These are phyloP conservation scores for Coleophora flavipennella DNA, from an alignment of 2,888 invertebrate species.

Conservation along the genomic window DNA sequence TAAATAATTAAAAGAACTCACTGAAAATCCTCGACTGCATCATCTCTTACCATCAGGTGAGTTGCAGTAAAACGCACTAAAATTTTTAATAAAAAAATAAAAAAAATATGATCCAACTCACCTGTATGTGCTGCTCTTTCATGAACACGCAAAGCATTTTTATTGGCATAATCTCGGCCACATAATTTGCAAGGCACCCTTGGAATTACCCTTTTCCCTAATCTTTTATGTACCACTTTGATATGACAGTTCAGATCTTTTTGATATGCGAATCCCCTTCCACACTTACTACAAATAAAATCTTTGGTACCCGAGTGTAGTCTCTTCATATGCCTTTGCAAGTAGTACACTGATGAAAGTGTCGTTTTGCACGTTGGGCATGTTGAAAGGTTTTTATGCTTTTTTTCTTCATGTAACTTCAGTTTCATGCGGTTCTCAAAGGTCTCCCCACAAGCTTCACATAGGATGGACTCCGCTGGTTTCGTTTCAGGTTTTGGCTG, in stretches of 20 bases:
- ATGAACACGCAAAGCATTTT: slow-evolving; percentile 55
- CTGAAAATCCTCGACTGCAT: no score
- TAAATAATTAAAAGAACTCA: no score
- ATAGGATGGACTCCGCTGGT: slow-evolving; percentile 22
- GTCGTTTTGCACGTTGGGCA: slow-evolving; percentile 46
- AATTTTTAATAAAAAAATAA: no score
- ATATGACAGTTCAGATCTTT: slow-evolving; percentile 43
- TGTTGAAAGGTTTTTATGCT: slow-evolving; percentile 37
- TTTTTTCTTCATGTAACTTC: slow-evolving; percentile 34
- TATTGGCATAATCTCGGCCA: slow-evolving; percentile 49
- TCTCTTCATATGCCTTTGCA: slow-evolving; percentile 47
- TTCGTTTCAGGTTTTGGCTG: not conserved
- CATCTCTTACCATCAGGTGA: no score
- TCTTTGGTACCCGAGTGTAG: slow-evolving; percentile 36
- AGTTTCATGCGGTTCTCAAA: slow-evolving; percentile 39
- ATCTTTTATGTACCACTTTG: slow-evolving; percentile 43
- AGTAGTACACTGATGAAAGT: slow-evolving; percentile 37
- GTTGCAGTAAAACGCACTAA: no score
- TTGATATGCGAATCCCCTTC: slow-evolving; percentile 42
- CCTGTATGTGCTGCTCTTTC: slow-evolving; percentile 66
- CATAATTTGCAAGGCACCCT: slow-evolving; percentile 43
- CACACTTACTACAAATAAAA: slow-evolving; percentile 51
- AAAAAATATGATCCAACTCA: slow-evolving; percentile 12
- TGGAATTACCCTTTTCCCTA: slow-evolving; percentile 32
- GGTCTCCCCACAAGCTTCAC: slow-evolving; percentile 52